Evolutionary conservation across 1,140 invertebrate genomes (phyloP).

Genomic region (Ctenoplectra terminalis): DNA sequence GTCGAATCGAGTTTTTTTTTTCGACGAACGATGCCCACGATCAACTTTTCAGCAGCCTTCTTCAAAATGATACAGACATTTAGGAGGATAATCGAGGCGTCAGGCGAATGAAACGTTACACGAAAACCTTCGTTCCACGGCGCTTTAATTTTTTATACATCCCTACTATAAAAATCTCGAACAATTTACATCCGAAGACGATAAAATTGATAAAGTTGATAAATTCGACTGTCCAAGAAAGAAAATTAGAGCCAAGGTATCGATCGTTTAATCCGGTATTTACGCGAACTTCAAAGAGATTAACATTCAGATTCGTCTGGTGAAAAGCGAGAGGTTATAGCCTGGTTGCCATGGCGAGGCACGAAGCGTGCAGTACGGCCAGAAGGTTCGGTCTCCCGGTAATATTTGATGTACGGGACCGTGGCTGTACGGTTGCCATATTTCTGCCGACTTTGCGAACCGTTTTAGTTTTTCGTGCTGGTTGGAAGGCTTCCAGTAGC

Average conservation of each 20-base stretch:
- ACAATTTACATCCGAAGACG: not conserved
- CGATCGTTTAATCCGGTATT: not conserved
- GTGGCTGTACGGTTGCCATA: constrained; percentile 73
- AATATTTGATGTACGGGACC: constrained; percentile 77
- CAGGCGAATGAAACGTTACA: too few relatives aligned
- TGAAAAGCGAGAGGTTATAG: too few relatives aligned
- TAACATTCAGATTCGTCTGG: constrained; percentile 12
- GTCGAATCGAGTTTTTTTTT: not conserved
- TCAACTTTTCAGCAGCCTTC: too few relatives aligned
- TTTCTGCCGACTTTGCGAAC: constrained; percentile 78
- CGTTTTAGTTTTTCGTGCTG: constrained; percentile 77
- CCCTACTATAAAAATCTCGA: too few relatives aligned
- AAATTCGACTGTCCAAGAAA: not conserved
- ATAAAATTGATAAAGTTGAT: not conserved
- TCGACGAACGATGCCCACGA: not conserved
- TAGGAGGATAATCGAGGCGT: too few relatives aligned
- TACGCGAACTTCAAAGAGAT: not conserved
- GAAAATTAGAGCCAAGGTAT: not conserved
- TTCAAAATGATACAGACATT: too few relatives aligned
- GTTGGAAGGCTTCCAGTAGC: constrained; percentile 76
- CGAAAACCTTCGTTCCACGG: not conserved
- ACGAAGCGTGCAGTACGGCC: not conserved
- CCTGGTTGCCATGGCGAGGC: not conserved
- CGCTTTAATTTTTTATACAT: too few relatives aligned
- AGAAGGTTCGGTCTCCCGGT: constrained; percentile 57